These are phyloP conservation scores for Anarrhichthys ocellatus DNA, from an alignment of 2,113 vertebrate species.

Conservation along the genomic window DNA sequence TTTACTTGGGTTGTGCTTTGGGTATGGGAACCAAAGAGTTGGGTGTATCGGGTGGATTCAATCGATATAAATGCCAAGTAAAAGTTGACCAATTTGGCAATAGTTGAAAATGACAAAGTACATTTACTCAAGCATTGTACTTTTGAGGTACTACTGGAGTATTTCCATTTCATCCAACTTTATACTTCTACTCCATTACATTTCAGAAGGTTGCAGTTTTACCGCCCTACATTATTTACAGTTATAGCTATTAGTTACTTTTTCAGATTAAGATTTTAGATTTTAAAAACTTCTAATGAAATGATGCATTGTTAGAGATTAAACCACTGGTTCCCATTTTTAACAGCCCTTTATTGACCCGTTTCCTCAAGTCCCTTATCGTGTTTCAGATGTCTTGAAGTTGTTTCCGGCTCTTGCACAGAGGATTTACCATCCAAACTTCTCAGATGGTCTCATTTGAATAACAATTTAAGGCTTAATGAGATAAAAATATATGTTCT, in stretches of 20 bases:
- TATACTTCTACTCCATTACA: background rate
- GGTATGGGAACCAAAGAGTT: conserved; percentile 20
- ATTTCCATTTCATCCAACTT: background rate
- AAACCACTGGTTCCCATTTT: background rate
- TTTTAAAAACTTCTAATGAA: background rate
- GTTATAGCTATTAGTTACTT: background rate
- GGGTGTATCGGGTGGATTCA: conserved; percentile 7
- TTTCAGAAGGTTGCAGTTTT: background rate
- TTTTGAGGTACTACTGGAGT: background rate
- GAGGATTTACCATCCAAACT: background rate
- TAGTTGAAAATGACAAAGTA: background rate
- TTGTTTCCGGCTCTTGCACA: background rate
- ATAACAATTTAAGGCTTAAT: background rate
- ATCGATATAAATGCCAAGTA: conserved; percentile 7
- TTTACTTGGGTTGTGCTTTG: conserved; percentile 44
- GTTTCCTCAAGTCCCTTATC: too few species aligned
- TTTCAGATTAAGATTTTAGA: background rate
- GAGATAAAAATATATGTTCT: background rate
- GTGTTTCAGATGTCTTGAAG: background rate
- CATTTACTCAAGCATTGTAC: background rate
- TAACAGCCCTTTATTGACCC: background rate
- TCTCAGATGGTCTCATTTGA: background rate
- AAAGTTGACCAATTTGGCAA: background rate
- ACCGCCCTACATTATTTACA: background rate
- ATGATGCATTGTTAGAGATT: background rate